These are phyloP conservation scores for Megatriorchis doriae DNA, from an alignment of 2,113 vertebrate genomes.

Conservation along the genomic window DNA sequence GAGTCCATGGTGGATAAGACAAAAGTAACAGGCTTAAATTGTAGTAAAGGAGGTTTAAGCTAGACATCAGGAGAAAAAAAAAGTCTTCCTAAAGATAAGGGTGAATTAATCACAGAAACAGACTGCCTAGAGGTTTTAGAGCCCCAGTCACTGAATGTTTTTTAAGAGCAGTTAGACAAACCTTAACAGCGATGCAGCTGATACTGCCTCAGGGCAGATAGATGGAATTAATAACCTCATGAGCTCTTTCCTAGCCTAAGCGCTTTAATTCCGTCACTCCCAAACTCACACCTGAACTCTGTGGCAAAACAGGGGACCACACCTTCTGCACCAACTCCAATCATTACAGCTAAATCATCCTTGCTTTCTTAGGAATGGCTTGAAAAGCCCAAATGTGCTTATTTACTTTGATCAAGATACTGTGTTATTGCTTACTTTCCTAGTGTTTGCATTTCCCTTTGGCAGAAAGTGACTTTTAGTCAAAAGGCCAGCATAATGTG, in stretches of 20 bases:
- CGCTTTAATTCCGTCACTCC: background rate
- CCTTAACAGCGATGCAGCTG: background rate
- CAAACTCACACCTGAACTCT: background rate
- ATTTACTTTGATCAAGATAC: background rate
- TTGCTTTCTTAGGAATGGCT: background rate
- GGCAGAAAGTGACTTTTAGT: background rate
- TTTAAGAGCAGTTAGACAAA: background rate
- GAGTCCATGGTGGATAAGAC: background rate
- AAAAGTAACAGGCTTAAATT: background rate
- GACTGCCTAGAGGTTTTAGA: background rate
- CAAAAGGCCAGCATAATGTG: background rate
- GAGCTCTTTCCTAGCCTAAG: background rate
- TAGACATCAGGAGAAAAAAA: background rate
- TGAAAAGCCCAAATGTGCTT: background rate
- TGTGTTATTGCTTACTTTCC: background rate
- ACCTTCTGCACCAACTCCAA: background rate
- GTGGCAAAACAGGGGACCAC: background rate
- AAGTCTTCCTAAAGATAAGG: background rate
- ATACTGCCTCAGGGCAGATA: background rate
- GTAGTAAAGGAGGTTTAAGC: background rate
- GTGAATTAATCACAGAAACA: background rate
- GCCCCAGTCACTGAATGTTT: background rate
- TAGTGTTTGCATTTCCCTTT: background rate
- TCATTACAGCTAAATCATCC: background rate
- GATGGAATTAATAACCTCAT: background rate